Evolutionary conservation across 2,888 invertebrate genomes (phyloP), one percentile per base, ranked within the genome.

Genomic region (Drosophila pseudotakahashii): DNA sequence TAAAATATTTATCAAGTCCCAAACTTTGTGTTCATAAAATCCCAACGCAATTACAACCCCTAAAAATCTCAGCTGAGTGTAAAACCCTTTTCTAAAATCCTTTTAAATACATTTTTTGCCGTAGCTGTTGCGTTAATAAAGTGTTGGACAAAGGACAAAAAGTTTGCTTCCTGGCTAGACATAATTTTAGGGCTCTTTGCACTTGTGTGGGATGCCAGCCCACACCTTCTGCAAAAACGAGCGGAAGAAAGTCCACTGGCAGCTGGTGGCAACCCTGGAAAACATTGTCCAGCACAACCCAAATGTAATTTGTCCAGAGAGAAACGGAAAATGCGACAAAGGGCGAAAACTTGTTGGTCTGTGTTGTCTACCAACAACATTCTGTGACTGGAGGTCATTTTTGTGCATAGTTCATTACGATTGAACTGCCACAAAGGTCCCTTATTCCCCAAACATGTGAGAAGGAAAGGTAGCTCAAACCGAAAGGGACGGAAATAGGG

Each of bases 361-460:
- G 73, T 77, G 73, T 78, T 78, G 77, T 75, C 73, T 83, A 77
- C 75, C 75, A 75, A 67, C 67, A 73, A 71, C 60, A 70, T 68
- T 10, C 41, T 71, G 37, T 66, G 81, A 83, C 81, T 80, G 71
- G 77, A 86, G 86, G 82, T 79, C 75, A 79, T 78, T 86, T 81
- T 78, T 81, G 81, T 86, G 84, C 86, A 83, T 86, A 83, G 83
- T 83, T 83, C 83, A 86, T 83, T 83, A 83, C 86, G 79, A 83
- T 86, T 83, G 83, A 83, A 79, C 76, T 81, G 79, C 73, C 81
- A 79, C 83, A 86, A 86, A 83, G 86, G 79, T 85, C 79, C 71
- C 66, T 61, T 34, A 67, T 48, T 50, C 54, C 52, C 62, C 59
- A 44, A 51, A 14, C 51, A 39, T 42, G 51, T 51, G 53, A 63